These are phyloP conservation scores for Gobius niger DNA, from an alignment of 2,113 vertebrate genomes.

Conservation along the genomic window DNA sequence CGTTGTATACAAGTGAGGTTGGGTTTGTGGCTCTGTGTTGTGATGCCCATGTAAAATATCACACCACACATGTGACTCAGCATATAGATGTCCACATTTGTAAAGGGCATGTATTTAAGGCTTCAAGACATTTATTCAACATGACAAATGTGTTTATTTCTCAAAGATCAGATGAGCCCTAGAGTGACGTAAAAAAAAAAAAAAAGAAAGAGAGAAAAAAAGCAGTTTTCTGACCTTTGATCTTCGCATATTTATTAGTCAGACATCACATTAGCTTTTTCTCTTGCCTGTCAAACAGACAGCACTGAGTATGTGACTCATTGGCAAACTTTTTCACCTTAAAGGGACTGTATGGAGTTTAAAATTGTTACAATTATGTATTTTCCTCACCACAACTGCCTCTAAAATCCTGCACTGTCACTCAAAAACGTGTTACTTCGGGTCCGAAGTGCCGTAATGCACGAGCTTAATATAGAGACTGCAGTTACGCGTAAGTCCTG, in stretches of 20 bases:
- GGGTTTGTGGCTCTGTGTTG: too few relatives aligned
- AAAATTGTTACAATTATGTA: too few relatives aligned
- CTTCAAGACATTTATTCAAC: not conserved
- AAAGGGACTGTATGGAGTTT: too few relatives aligned
- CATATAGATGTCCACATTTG: not conserved
- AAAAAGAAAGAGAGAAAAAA: not conserved
- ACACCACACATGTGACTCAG: too few relatives aligned
- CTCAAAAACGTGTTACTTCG: too few relatives aligned
- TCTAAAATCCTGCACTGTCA: too few relatives aligned
- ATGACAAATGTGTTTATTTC: not conserved
- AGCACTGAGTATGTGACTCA: not conserved
- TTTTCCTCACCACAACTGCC: too few relatives aligned
- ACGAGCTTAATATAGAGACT: too few relatives aligned
- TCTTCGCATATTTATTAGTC: not conserved
- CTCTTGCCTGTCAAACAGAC: not conserved
- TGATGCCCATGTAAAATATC: too few relatives aligned
- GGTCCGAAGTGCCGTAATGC: too few relatives aligned
- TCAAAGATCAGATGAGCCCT: constrained; percentile 5
- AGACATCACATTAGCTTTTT: not conserved
- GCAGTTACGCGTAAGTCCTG: too few relatives aligned
- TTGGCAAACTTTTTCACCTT: not conserved
- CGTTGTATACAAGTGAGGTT: too few relatives aligned
- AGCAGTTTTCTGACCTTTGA: not conserved
- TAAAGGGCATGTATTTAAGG: not conserved
- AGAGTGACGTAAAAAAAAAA: not conserved